phyloP scores from a whole-genome alignment of 2,888 invertebrate genomes.

The Dynastes grantii region DNA sequence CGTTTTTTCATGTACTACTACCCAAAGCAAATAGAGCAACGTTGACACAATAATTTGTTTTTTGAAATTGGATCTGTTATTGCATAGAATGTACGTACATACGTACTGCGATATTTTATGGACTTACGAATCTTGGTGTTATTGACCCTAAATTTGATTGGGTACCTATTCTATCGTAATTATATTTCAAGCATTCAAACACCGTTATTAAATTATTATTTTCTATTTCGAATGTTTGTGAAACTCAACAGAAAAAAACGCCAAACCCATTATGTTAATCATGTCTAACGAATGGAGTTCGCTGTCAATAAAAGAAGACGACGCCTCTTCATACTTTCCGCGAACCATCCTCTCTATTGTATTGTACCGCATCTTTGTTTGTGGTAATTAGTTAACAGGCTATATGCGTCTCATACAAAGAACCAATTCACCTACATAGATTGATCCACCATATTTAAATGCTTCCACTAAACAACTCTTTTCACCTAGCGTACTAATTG shows the following conservation, averaged over 20 bases:
- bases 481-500: slow-evolving; percentile 20
- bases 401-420: slow-evolving; percentile 9
- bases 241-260: background rate
- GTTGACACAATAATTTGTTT: no score
- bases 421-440: slow-evolving; percentile 36
- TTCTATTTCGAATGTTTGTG: background rate
- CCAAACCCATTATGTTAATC: slow-evolving; percentile 34
- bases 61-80: no score
- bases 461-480: background rate
- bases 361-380: slow-evolving; percentile 23
- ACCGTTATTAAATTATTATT: slow-evolving; percentile 16
- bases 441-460: background rate
- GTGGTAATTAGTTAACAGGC: slow-evolving; percentile 35
- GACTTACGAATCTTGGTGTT: background rate
- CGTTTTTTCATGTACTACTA: no score
- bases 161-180: background rate
- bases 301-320: slow-evolving; percentile 29
- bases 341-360: slow-evolving; percentile 37
- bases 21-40: no score
- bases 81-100: no score
- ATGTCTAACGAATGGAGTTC: slow-evolving; percentile 20
- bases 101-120: no score
- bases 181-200: background rate
- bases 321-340: slow-evolving; percentile 32
- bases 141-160: background rate